phyloP scores from a whole-genome alignment of 2,113 vertebrate genomes.

The Thalassoma bifasciatum region DNA sequence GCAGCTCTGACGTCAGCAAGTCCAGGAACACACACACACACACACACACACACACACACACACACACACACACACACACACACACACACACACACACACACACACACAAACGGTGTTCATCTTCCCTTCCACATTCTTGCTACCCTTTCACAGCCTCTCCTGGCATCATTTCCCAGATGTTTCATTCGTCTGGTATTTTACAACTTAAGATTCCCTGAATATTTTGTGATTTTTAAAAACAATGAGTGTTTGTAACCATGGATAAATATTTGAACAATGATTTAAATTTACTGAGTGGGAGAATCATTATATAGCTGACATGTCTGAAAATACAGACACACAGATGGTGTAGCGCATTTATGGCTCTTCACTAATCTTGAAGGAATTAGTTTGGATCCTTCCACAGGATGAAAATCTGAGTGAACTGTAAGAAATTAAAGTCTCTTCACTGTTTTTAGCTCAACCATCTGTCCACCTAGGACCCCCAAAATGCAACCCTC shows the following conservation, averaged over 20 bases:
- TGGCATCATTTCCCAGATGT: conserved; percentile 63
- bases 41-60: conserved; percentile 20
- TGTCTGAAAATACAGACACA: not conserved
- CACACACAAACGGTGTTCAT: not conserved
- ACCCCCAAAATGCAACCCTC: not conserved
- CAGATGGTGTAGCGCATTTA: not conserved
- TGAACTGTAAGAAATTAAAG: not conserved
- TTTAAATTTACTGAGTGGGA: not conserved
- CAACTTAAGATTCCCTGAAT: conserved; percentile 43
- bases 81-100: conserved; percentile 2
- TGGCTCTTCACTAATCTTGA: not conserved
- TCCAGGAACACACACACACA: conserved; percentile 44
- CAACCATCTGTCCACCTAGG: not conserved
- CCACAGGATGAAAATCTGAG: not conserved
- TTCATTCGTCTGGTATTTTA: conserved; percentile 43
- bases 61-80: conserved; percentile 25
- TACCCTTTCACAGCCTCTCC: conserved; percentile 36
- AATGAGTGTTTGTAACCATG: not conserved
- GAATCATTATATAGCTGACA: not conserved
- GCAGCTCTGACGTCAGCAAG: conserved; percentile 77
- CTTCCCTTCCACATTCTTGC: conserved; percentile 54
- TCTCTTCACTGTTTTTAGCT: not conserved
- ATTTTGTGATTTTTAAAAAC: conserved; percentile 10
- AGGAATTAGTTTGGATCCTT: not conserved
- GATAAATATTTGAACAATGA: conserved; percentile 3